phyloP scores from a whole-genome alignment of 2,113 vertebrate genomes.

The Ciconia boyciana region DNA sequence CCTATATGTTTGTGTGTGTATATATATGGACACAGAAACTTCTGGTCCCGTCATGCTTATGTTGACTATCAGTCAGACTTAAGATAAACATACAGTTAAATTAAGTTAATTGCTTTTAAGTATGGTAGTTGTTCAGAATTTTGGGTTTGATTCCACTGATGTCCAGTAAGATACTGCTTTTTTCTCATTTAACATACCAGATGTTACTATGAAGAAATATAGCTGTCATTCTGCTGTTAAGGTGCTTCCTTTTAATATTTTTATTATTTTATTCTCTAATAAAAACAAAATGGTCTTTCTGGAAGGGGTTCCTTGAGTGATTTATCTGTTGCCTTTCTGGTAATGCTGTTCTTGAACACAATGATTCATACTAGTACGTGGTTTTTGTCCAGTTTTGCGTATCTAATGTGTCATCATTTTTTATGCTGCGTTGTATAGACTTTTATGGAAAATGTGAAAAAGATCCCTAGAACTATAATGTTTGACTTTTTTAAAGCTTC shows the following conservation, averaged over 20 bases:
- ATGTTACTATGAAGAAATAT: background rate
- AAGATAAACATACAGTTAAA: background rate
- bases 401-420: background rate
- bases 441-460: background rate
- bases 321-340: background rate
- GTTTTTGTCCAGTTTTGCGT: background rate
- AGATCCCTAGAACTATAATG: background rate
- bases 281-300: background rate
- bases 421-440: background rate
- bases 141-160: background rate
- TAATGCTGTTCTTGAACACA: background rate
- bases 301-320: background rate
- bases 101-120: background rate
- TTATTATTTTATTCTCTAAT: background rate
- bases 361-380: background rate
- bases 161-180: background rate
- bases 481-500: background rate
- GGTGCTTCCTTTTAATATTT: constrained; percentile 12
- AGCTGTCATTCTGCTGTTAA: background rate
- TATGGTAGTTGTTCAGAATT: background rate
- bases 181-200: background rate
- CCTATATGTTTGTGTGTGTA: background rate
- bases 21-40: background rate
- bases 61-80: background rate
- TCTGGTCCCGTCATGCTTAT: background rate